Conservation (phyloP, 1,140 invertebrate genomes). For the Drosophila kikkawai region DNA sequence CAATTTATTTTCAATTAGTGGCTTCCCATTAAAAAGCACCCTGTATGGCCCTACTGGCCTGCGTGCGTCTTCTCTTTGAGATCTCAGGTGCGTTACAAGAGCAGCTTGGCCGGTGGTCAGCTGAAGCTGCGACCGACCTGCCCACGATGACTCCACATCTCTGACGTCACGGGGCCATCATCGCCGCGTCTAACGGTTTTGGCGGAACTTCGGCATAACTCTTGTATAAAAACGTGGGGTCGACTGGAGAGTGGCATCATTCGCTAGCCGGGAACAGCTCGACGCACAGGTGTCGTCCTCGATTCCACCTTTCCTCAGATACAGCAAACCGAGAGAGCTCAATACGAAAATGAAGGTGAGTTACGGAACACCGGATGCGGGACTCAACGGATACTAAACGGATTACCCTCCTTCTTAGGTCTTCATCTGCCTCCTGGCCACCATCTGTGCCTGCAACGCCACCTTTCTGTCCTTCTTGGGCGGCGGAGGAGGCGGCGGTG, state of each 20-base stretch:
- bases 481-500: slow-evolving; percentile 57
- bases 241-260: slow-evolving; percentile 68
- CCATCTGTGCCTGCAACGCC: slow-evolving; percentile 68
- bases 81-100: slow-evolving; percentile 61
- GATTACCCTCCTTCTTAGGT: slow-evolving; percentile 49
- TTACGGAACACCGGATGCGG: slow-evolving; percentile 31
- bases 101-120: slow-evolving; percentile 10
- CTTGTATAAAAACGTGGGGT: slow-evolving; percentile 70
- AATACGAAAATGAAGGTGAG: slow-evolving; percentile 71
- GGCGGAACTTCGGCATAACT: slow-evolving; percentile 29
- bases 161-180: slow-evolving; percentile 33
- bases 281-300: slow-evolving; percentile 48
- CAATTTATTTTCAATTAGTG: neutral
- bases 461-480: slow-evolving; percentile 75
- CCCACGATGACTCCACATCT: slow-evolving; percentile 41
- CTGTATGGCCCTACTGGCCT: neutral
- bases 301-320: slow-evolving; percentile 13
- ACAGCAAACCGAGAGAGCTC: slow-evolving; percentile 1
- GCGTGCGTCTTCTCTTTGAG: slow-evolving; percentile 18
- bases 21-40: neutral
- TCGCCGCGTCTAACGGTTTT: slow-evolving; percentile 52
- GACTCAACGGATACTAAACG: slow-evolving; percentile 38
- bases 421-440: slow-evolving; percentile 73
- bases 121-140: neutral
- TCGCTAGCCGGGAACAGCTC: slow-evolving; percentile 58